These are phyloP conservation scores for Leucopsar rothschildi DNA, from an alignment of 2,113 vertebrate species.

Conservation along the genomic window DNA sequence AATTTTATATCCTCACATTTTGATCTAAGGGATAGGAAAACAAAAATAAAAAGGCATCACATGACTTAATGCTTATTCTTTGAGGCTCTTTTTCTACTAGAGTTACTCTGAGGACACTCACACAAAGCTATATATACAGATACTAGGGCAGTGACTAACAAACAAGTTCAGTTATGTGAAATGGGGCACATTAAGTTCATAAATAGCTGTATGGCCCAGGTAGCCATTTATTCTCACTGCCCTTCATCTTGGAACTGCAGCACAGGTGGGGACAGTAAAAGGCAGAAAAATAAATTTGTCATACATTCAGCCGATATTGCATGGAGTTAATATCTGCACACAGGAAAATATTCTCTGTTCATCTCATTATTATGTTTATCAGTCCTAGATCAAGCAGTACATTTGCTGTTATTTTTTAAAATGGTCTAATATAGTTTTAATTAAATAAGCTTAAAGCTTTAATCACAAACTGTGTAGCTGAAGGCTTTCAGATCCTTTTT, in stretches of 20 bases:
- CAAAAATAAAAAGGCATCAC: neutral
- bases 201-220: neutral
- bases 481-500: neutral
- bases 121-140: neutral
- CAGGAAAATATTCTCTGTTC: neutral
- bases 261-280: neutral
- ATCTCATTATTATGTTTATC: neutral
- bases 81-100: neutral
- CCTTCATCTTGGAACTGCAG: neutral
- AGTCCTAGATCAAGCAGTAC: neutral
- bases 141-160: neutral
- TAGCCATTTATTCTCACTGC: neutral
- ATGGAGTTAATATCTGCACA: neutral
- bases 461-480: neutral
- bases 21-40: conserved; percentile 8
- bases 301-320: neutral
- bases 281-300: neutral
- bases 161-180: neutral
- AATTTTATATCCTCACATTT: conserved; percentile 15
- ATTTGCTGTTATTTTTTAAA: neutral
- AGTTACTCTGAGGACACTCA: conserved; percentile 5
- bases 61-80: neutral
- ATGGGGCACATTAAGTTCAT: neutral
- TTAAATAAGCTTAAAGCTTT: conserved; percentile 16
- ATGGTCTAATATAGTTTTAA: neutral